These are phyloP conservation scores for Drosophila anceps DNA, from an alignment of 2,888 invertebrate species.

Conservation along the genomic window DNA sequence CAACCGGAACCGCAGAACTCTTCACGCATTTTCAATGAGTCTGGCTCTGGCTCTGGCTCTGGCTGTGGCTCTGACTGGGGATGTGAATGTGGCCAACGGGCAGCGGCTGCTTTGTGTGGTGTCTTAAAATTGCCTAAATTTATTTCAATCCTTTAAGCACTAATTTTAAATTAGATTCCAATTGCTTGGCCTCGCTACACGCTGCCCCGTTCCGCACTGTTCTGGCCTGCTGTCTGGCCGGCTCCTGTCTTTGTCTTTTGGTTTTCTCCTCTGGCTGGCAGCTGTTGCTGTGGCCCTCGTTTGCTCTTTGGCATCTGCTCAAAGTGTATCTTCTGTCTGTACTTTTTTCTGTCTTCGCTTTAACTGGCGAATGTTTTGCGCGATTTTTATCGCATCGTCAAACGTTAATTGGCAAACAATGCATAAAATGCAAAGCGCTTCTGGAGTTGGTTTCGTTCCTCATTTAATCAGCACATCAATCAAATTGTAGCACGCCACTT, in stretches of 20 bases:
- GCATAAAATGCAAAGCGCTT: slow-evolving; percentile 67
- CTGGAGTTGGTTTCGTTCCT: slow-evolving; percentile 27
- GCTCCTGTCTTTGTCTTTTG: not conserved
- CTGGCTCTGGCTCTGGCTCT: not conserved
- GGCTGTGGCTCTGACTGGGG: not conserved
- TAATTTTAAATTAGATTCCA: slow-evolving; percentile 82
- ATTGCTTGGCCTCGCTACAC: slow-evolving; percentile 46
- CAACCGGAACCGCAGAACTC: slow-evolving; percentile 63
- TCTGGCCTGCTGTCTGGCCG: not conserved
- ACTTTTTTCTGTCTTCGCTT: slow-evolving; percentile 36
- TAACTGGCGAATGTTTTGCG: slow-evolving; percentile 39
- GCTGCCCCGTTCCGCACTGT: slow-evolving; percentile 2
- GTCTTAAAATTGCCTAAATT: slow-evolving; percentile 70
- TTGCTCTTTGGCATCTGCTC: slow-evolving; percentile 50
- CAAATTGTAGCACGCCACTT: slow-evolving; percentile 44
- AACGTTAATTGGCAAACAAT: slow-evolving; percentile 71
- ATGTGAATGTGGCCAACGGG: slow-evolving; percentile 12
- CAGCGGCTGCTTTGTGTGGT: slow-evolving; percentile 51
- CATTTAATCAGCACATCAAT: slow-evolving; percentile 60
- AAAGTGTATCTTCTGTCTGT: slow-evolving; percentile 21
- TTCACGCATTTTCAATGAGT: slow-evolving; percentile 74
- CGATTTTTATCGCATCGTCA: slow-evolving; percentile 67
- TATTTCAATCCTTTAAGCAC: slow-evolving; percentile 81
- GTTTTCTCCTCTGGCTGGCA: slow-evolving; percentile 28
- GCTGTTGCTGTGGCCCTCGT: slow-evolving; percentile 52